Evolutionary conservation across 2,797 vertebrate species (phyloP).

Genomic region (Falco cherrug): DNA sequence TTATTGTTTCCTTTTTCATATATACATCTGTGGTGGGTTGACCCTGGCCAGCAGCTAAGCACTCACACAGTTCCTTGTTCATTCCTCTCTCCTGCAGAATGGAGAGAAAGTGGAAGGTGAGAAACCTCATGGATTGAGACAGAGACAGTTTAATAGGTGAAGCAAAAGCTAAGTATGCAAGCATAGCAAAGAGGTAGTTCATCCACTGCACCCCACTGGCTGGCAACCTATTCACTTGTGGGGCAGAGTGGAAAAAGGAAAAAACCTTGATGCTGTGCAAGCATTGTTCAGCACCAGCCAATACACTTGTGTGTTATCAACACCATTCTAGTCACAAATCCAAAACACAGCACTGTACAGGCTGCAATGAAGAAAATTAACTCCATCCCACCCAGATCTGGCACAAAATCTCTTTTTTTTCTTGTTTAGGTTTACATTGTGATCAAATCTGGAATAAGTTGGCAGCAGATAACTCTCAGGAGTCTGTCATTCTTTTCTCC

Average conservation of each 20-base stretch:
- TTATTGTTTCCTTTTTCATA: not conserved
- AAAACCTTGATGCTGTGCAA: not conserved
- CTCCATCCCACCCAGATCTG: not conserved
- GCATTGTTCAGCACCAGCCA: not conserved
- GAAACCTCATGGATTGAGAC: not conserved
- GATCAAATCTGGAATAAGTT: not conserved
- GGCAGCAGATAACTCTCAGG: not conserved
- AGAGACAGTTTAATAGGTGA: not conserved
- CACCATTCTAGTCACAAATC: not conserved
- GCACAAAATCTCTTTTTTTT: not conserved
- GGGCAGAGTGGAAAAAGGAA: not conserved
- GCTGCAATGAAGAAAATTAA: not conserved
- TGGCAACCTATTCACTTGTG: not conserved
- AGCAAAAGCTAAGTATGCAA: not conserved
- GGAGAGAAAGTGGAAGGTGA: not conserved
- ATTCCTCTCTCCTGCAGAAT: not conserved
- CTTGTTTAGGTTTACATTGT: not conserved
- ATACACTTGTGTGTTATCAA: not conserved
- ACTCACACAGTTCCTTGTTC: not conserved
- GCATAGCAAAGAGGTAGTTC: not conserved
- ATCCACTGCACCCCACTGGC: not conserved
- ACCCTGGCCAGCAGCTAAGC: not conserved
- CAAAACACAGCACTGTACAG: not conserved
- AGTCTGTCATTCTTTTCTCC: not conserved
- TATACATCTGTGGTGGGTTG: not conserved